These are phyloP conservation scores for Chanos chanos DNA, from an alignment of 2,797 vertebrate species.

Conservation along the genomic window DNA sequence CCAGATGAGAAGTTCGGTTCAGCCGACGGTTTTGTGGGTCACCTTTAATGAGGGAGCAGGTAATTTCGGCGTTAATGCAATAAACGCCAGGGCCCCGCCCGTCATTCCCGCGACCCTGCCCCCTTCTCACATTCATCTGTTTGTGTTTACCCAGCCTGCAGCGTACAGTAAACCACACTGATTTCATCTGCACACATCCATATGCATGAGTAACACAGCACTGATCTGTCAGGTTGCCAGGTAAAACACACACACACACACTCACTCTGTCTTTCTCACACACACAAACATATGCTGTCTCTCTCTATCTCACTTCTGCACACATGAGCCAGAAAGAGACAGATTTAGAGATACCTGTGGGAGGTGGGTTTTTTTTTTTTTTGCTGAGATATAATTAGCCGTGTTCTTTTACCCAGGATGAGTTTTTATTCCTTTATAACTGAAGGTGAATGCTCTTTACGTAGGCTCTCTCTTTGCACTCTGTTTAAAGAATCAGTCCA, in stretches of 20 bases:
- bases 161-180: conserved; percentile 21
- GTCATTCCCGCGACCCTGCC: conserved; percentile 19
- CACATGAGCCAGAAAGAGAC: conserved; percentile 6
- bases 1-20: conserved; percentile 38
- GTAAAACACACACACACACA: conserved; percentile 31
- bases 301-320: neutral
- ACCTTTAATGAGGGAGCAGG: conserved; percentile 25
- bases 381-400: conserved; percentile 9
- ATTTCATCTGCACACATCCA: conserved; percentile 38
- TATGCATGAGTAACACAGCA: conserved; percentile 41
- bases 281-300: neutral
- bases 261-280: conserved; percentile 26
- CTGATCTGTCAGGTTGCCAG: conserved; percentile 8
- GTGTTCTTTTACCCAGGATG: conserved; percentile 20
- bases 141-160: conserved; percentile 16
- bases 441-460: neutral
- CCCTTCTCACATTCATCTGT: conserved; percentile 18
- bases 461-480: neutral
- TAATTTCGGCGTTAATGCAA: neutral
- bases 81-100: conserved; percentile 16
- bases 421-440: conserved; percentile 25
- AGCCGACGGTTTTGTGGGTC: conserved; percentile 23
- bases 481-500: conserved; percentile 11
- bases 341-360: conserved; percentile 34
- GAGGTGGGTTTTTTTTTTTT: conserved; percentile 17